Conservation (phyloP, 2,797 vertebrate genomes). For the Peromyscus melanophrys region DNA sequence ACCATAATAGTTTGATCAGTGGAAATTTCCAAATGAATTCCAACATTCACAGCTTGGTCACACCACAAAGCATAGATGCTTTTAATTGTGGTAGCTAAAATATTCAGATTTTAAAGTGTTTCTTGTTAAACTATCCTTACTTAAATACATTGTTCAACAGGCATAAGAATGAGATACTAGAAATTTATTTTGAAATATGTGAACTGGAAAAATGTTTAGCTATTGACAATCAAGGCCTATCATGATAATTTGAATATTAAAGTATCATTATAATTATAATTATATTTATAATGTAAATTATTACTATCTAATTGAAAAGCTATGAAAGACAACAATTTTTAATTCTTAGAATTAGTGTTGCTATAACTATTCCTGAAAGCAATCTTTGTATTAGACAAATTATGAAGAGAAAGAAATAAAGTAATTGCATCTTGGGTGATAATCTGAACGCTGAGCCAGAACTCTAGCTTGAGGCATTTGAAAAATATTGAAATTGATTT, state of each 20-base stretch:
- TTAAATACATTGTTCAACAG: background rate
- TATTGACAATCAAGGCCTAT: background rate
- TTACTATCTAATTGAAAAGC: background rate
- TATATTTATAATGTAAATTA: background rate
- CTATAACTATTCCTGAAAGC: slow-evolving; percentile 32
- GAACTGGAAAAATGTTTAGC: background rate
- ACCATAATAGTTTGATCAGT: background rate
- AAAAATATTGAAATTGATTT: slow-evolving; percentile 10
- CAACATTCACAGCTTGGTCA: background rate
- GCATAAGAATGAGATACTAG: background rate
- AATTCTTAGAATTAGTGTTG: background rate
- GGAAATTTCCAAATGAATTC: background rate
- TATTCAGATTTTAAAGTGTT: no score
- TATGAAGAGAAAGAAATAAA: background rate
- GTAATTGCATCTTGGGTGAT: background rate
- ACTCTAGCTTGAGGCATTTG: background rate
- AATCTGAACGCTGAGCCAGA: slow-evolving; percentile 57
- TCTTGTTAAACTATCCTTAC: background rate
- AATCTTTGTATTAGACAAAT: background rate
- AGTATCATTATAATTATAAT: background rate
- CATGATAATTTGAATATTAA: background rate
- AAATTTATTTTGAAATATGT: background rate
- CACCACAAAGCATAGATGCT: background rate
- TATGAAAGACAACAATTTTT: background rate
- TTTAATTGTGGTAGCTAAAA: background rate